Evolutionary conservation across 2,888 invertebrate genomes (phyloP).

Genomic region (Sericinus montela): DNA sequence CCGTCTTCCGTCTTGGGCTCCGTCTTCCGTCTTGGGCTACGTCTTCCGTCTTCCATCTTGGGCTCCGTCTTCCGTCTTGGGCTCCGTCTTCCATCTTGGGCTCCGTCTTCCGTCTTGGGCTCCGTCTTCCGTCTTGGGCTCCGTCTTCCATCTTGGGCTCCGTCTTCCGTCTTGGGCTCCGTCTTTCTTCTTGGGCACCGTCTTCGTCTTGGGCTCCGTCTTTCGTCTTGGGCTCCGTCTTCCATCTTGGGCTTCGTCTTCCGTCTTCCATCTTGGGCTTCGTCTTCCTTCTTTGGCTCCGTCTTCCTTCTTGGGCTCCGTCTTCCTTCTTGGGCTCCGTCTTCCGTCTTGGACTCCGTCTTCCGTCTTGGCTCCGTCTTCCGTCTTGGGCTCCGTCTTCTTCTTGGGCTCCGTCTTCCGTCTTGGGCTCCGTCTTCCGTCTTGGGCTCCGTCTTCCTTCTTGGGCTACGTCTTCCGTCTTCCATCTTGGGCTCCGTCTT

Average conservation of each 20-base stretch:
- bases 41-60: no score
- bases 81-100: no score
- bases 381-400: no score
- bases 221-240: slow-evolving; percentile 17
- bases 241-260: no score
- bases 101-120: no score
- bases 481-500: slow-evolving; percentile 12
- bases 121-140: no score
- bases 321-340: slow-evolving; percentile 9
- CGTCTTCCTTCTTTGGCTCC: not conserved
- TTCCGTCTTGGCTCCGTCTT: slow-evolving; percentile 14
- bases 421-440: not conserved
- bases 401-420: not conserved
- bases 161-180: slow-evolving; percentile 12
- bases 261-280: no score
- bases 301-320: no score
- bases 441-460: not conserved
- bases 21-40: not conserved
- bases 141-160: slow-evolving; percentile 8
- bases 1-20: not conserved
- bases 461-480: slow-evolving; percentile 1
- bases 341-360: slow-evolving; percentile 2
- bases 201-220: not conserved
- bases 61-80: no score
- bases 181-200: not conserved